These are phyloP conservation scores for Natator depressus DNA, from an alignment of 2,113 vertebrate species.

Conservation along the genomic window DNA sequence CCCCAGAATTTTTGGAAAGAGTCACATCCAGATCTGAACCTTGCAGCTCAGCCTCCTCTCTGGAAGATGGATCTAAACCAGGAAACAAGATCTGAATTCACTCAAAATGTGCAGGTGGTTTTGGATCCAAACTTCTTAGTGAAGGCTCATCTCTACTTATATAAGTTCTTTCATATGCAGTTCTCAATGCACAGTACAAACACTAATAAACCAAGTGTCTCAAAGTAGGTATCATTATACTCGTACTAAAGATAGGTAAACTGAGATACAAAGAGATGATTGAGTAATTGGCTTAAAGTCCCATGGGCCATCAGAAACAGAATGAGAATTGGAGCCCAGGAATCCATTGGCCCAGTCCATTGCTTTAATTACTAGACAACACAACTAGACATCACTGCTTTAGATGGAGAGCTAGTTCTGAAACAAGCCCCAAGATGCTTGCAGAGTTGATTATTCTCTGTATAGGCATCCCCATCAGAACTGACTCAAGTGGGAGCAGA, in stretches of 20 bases:
- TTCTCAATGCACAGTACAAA: too few relatives aligned
- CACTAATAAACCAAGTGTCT: too few relatives aligned
- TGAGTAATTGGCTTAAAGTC: background rate
- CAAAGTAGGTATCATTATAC: too few relatives aligned
- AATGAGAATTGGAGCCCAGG: background rate
- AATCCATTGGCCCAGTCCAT: background rate
- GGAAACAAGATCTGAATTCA: background rate
- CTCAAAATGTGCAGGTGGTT: background rate
- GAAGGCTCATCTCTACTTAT: background rate
- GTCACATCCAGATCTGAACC: background rate
- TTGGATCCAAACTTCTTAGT: background rate
- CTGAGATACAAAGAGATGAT: background rate
- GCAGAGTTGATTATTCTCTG: background rate
- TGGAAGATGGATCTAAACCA: background rate
- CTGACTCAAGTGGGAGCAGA: background rate
- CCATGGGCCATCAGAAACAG: background rate
- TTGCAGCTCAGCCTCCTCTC: background rate
- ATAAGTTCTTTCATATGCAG: background rate
- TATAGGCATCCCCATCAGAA: background rate
- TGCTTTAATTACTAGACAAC: background rate
- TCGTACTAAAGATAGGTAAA: background rate
- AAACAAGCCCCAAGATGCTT: background rate
- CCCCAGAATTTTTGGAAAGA: background rate
- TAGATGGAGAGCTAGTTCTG: background rate
- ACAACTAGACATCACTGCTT: background rate